phyloP scores from a whole-genome alignment of 1,140 invertebrate genomes.

The Antheraea mylitta region DNA sequence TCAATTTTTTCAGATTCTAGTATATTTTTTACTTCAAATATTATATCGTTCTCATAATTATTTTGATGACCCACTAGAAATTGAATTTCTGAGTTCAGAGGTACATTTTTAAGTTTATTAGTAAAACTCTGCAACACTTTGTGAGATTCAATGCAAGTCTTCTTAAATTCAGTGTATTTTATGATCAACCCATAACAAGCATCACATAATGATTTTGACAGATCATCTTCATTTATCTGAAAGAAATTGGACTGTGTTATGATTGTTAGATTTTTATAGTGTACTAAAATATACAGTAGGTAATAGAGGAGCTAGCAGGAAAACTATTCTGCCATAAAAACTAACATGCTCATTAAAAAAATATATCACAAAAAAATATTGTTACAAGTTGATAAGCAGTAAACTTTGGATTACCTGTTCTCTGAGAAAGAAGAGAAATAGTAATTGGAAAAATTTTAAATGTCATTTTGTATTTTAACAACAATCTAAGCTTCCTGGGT shows the following conservation, averaged over 20 bases:
- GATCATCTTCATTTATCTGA: slow-evolving; percentile 48
- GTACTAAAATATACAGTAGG: neutral
- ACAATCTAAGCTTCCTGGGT: too few species aligned
- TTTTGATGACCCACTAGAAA: neutral
- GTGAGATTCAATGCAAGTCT: slow-evolving; percentile 61
- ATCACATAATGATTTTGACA: slow-evolving; percentile 61
- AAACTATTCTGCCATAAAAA: too few species aligned
- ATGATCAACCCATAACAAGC: slow-evolving; percentile 54
- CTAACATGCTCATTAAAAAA: too few species aligned
- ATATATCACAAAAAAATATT: too few species aligned
- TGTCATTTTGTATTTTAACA: too few species aligned
- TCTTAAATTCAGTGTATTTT: slow-evolving; percentile 63
- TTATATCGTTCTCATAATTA: slow-evolving; percentile 7
- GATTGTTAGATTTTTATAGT: neutral
- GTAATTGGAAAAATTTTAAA: too few species aligned
- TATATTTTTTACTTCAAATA: slow-evolving; percentile 2
- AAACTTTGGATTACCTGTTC: too few species aligned
- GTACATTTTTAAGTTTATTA: slow-evolving; percentile 6
- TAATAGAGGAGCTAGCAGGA: too few species aligned
- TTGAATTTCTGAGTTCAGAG: neutral
- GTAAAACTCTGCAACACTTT: slow-evolving; percentile 35
- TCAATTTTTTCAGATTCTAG: slow-evolving; percentile 28
- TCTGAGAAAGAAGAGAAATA: too few species aligned
- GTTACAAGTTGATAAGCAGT: too few species aligned
- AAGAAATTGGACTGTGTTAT: slow-evolving; percentile 12